phyloP scores from a whole-genome alignment of 2,113 vertebrate species.

The Macaca nemestrina region DNA sequence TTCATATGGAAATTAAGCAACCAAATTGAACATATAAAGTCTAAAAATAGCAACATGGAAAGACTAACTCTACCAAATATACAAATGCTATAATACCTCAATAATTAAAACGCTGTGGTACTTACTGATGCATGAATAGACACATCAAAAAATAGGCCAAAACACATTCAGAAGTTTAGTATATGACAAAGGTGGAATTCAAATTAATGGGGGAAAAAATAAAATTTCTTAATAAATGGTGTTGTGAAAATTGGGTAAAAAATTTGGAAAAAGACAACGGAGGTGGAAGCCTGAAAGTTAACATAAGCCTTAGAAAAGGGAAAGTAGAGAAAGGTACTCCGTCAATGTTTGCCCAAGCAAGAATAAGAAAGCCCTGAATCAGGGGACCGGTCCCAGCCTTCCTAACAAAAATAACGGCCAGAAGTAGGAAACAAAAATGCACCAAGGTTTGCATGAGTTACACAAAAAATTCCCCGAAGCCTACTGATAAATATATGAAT shows the following conservation, averaged over 20 bases:
- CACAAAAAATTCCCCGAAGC: neutral
- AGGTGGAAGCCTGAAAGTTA: neutral
- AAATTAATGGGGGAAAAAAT: neutral
- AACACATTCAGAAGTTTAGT: neutral
- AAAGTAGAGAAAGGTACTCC: neutral
- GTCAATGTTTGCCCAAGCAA: neutral
- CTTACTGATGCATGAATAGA: neutral
- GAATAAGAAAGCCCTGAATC: neutral
- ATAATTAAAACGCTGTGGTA: neutral
- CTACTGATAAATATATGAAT: neutral
- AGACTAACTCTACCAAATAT: neutral
- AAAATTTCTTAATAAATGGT: neutral
- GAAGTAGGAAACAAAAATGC: neutral
- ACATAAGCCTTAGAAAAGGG: neutral
- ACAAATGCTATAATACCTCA: neutral
- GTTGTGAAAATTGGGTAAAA: neutral
- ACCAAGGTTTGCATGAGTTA: neutral
- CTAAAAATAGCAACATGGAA: neutral
- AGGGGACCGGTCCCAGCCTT: neutral
- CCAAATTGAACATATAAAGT: neutral
- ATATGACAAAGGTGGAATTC: neutral
- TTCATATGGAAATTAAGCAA: conserved; percentile 25
- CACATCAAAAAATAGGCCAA: neutral
- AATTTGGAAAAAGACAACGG: neutral
- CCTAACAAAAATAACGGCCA: neutral